Base-by-base conservation (phyloP, 2,797 vertebrate species). In the Chaetophractus vellerosus region DNA sequence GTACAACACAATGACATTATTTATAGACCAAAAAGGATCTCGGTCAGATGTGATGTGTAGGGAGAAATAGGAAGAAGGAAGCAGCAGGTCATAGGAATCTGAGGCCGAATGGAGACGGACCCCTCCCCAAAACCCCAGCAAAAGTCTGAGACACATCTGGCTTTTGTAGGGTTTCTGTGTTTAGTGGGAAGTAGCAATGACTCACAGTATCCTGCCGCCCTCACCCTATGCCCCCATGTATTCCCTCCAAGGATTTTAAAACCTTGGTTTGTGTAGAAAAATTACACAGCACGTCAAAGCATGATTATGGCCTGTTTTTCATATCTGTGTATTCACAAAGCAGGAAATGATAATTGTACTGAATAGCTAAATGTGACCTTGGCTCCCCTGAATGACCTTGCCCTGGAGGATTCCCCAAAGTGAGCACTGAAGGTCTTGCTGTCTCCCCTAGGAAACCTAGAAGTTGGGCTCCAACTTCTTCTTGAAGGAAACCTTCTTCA, bases 31-130 rank as follows among this genome's bases (percentile, higher is more conserved):
- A 57, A 26, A 36, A 82, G 74, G 59, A 88, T 82, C 76, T 88
- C 0, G 3, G 72, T 59, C 68, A 88, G 86, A 80, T 75, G 90
- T 57, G 75, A 72, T 91, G 45, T 76, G 11, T 36, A 74, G 63
- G 48, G 88, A 94, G 90, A 93, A 97, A 92, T 57, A 76, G 79
- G 93, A 94, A 76, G 64, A 79, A 93, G 95, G 88, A 93, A 96
- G 71, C 79, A 66, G 38, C 9, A 33, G 80, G 78, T 9, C 68
- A 6, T 38, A 76, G 87, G 90, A 85, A 88, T 71, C 14, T 11
- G 90, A 92, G 59, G 64, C 69, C 94, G 84, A 95, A 93, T 16
- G 9, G 26, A 92, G 82, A 74, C 41, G 90, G 95, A 94, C 94
- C 88, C 24, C 45, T 74, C 14, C 78, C 50, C 50, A 52, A 9